Conservation (phyloP, 2,888 invertebrate genomes). For the Amorpha juglandis region DNA sequence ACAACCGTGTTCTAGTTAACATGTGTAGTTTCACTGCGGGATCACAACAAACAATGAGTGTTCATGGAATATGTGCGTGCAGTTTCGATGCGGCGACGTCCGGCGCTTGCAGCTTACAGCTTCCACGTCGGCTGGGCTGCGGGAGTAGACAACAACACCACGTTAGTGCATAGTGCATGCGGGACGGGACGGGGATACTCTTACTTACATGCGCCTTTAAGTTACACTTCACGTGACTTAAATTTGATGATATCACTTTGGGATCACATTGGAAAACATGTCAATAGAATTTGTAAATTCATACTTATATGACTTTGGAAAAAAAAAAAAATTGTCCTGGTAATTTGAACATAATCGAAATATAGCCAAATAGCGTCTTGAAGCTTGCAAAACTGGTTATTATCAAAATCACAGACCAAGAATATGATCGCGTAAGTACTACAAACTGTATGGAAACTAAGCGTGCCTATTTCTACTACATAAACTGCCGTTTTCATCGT, state of each 20-base stretch:
- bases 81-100: conserved; percentile 71
- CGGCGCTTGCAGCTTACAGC: conserved; percentile 78
- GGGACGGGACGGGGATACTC: conserved; percentile 38
- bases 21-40: conserved; percentile 83
- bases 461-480: too few species aligned
- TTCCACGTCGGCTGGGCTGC: conserved; percentile 80
- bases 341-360: conserved; percentile 32
- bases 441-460: too few species aligned
- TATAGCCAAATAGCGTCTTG: conserved; percentile 51
- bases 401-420: conserved; percentile 7
- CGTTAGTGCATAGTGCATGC: conserved; percentile 83
- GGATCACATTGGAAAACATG: neutral
- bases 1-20: conserved; percentile 75
- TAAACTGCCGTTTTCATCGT: too few species aligned
- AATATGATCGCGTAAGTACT: too few species aligned
- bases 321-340: neutral
- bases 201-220: conserved; percentile 13
- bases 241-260: neutral
- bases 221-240: conserved; percentile 12
- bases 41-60: conserved; percentile 84
- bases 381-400: conserved; percentile 71
- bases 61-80: conserved; percentile 83
- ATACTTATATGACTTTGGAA: conserved; percentile 11
- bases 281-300: neutral
- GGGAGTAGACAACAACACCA: conserved; percentile 70